Evolutionary conservation across 35 echinoderm and acorn worm species (phyloP), one percentile per base, ranked within the genome.

Genomic region (Patiria miniata): DNA sequence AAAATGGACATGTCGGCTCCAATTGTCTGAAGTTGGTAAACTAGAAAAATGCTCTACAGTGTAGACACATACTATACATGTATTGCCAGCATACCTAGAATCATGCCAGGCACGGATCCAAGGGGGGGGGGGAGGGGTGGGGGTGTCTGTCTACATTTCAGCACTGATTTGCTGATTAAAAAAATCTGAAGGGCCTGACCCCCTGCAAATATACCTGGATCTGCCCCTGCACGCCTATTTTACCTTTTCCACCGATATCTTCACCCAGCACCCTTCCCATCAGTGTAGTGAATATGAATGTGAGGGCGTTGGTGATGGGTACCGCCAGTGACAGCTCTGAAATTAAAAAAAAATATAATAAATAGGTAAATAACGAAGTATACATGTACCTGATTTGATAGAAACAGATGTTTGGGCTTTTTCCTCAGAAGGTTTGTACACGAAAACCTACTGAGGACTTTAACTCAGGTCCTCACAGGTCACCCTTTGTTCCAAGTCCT

Each of bases 191-290:
- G n/a, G n/a, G n/a, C n/a, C n/a, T n/a, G n/a, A n/a, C n/a, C n/a
- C n/a, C n/a, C n/a, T n/a, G n/a, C n/a, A n/a, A n/a, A n/a, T n/a
- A n/a, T n/a, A n/a, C n/a, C n/a, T n/a, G n/a, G n/a, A n/a, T n/a
- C n/a, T n/a, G n/a, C n/a, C n/a, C 5, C 37, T 19, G 37, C 21
- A 53, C 28, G 2, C 22, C 8, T 34, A 47, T 15, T 69, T 77
- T 80, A 97, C 95, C 95, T 87, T 80, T 87, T 37, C 95, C 95
- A 14, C 91, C 95, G n/a, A 93, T 80, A 52, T 93, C 85, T 42
- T 97, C 95, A 40, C 95, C 95, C 52, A 97, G 61, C 2, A 91
- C 17, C 40, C 68, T 87, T n/a, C 95, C 91, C 23, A 88, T 87
- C 44, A 97, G 19, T 4, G 91, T 90, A 33, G 95, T 97, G 79